Percentiles rank a stretch among this genome's conserved stretches.
Evolutionary conservation across 1,140 invertebrate genomes (phyloP).

Genomic region (Pseudoatta argentina): DNA sequence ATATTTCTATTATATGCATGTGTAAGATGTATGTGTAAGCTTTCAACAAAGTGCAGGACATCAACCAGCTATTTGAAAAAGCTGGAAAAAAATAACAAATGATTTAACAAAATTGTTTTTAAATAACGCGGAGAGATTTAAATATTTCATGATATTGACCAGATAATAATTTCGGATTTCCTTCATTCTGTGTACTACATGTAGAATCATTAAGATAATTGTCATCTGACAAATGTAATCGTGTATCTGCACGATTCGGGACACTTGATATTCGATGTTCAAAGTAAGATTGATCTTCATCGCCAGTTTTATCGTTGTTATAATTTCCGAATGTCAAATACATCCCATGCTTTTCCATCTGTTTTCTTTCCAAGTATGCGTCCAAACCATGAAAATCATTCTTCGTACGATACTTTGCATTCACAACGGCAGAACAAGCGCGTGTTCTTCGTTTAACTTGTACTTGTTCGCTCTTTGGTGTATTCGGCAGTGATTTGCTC

Average conservation of each 20-base stretch:
- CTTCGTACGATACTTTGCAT: slow-evolving; percentile 6
- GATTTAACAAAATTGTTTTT: slow-evolving; percentile 12
- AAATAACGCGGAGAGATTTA: background rate
- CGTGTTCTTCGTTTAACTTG: slow-evolving; percentile 41
- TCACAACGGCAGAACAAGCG: slow-evolving; percentile 52
- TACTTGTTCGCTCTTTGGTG: slow-evolving; percentile 40
- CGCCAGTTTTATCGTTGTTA: background rate
- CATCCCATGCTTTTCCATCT: slow-evolving; percentile 3
- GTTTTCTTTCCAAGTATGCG: slow-evolving; percentile 55
- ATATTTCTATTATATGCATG: background rate
- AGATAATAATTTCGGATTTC: background rate
- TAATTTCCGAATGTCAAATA: background rate
- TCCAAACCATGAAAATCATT: slow-evolving; percentile 49
- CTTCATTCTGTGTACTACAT: background rate
- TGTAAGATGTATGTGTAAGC: background rate
- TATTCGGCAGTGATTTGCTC: slow-evolving; percentile 65
- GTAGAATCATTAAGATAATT: background rate
- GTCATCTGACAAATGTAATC: slow-evolving; percentile 24
- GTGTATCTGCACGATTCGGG: background rate
- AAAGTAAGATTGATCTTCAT: background rate
- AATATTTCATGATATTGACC: slow-evolving; percentile 16
- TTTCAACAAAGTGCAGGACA: background rate
- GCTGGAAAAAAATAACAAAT: too few relatives aligned
- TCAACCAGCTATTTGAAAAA: slow-evolving; percentile 1
- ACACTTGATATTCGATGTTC: background rate